Evolutionary conservation across 2,797 vertebrate species (phyloP), one percentile per base, ranked within the genome.

Genomic region (Sebastiscus albofasciatus): DNA sequence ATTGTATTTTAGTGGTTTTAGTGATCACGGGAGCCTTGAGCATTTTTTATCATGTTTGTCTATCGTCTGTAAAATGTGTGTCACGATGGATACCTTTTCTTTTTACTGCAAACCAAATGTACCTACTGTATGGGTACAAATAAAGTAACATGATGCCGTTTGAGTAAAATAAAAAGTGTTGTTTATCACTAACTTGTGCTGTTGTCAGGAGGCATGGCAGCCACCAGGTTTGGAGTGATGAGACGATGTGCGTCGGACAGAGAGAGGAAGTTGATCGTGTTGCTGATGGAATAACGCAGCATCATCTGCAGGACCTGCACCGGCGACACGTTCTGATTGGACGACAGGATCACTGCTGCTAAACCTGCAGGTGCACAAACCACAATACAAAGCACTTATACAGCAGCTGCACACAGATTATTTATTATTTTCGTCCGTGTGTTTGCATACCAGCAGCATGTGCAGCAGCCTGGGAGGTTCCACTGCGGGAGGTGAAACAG

Each of bases 391-490:
- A 55, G 6, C 1, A 39, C 3, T 27, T 36, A 0, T 13, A 8
- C 49, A n/a, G 46, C 67, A 77, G 18, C 55, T 8, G 13, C 24
- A 26, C 12, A 14, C 54, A 2, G 4, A 46, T 46, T 46, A 46
- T 46, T 18, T 18, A 46, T 18, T 18, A 18, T 46, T 46, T 46
- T 46, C 42, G 2, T 46, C 14, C 18, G 1, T 27, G 16, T 39
- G 29, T 11, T 5, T 20, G 18, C 10, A 4, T 75, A 90, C 97
- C 97, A 67, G 97, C 96, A 31, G 96, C 95, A 0, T 98, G 97
- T 0, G 98, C 97, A 0, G 97, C 97, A 1, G 97, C 97, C 92
- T 97, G 97, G 0, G 97, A 98, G 0, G 97, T 98, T 36, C 98
- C 97, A 0, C 97, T 97, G 79, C 89, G 95, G 0, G 96, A 95